Percentiles rank a stretch among this genome's conserved stretches.
phyloP scores from a whole-genome alignment of 2,113 vertebrate species.

The Propithecus coquereli region DNA sequence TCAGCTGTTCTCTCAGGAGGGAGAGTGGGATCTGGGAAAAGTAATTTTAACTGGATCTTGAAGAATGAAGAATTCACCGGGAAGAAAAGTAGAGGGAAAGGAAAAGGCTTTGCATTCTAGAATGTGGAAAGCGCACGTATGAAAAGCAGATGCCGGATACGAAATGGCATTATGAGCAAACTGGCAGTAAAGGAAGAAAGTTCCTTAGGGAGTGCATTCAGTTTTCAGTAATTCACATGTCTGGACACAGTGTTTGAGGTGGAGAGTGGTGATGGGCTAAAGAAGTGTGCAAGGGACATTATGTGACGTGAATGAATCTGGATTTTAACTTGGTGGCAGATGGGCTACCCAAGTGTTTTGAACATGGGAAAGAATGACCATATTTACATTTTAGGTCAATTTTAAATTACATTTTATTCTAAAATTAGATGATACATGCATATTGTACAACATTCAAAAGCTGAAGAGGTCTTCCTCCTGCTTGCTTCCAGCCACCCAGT shows the following conservation, averaged over 20 bases:
- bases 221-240: background rate
- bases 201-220: background rate
- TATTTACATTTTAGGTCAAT: slow-evolving; percentile 70
- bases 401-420: slow-evolving; percentile 63
- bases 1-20: background rate
- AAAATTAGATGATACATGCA: slow-evolving; percentile 20
- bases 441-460: slow-evolving; percentile 15
- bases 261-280: background rate
- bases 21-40: background rate
- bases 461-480: slow-evolving; percentile 5
- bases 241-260: background rate
- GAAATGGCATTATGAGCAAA: background rate
- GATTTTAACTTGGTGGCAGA: slow-evolving; percentile 54
- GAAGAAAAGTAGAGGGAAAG: background rate
- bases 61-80: slow-evolving; percentile 14
- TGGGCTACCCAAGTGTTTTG: slow-evolving; percentile 52
- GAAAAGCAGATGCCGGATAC: background rate
- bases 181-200: background rate
- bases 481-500: background rate
- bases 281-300: background rate
- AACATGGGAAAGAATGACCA: slow-evolving; percentile 49
- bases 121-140: background rate
- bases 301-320: background rate
- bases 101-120: background rate
- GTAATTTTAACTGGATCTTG: slow-evolving; percentile 1